Conservation (phyloP, 2,888 invertebrate genomes). For the Eupithecia subfuscata region DNA sequence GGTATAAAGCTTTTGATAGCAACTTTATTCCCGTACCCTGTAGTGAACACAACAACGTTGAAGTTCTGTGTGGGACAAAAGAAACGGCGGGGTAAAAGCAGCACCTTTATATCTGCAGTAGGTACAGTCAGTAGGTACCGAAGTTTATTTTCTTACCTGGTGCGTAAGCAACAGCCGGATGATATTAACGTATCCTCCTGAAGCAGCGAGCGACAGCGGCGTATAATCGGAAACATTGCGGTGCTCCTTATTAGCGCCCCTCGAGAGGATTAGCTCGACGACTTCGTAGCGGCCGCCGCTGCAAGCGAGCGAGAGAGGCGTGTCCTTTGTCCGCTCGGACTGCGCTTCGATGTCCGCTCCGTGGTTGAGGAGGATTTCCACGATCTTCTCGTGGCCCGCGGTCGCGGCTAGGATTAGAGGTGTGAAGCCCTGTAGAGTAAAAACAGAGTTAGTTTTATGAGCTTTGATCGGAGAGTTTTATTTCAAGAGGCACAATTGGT, state of each 20-base stretch:
- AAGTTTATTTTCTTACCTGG: conserved; percentile 78
- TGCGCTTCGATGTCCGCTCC: conserved; percentile 99
- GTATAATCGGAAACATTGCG: conserved; percentile 99
- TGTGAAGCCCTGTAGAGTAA: conserved; percentile 89
- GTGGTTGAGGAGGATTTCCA: conserved; percentile 96
- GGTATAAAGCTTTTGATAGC: no score
- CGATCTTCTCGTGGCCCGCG: conserved; percentile 92
- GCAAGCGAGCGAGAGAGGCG: conserved; percentile 98
- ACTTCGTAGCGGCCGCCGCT: conserved; percentile 98
- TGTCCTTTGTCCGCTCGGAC: conserved; percentile 99
- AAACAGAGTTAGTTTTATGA: background rate
- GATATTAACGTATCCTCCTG: conserved; percentile 99
- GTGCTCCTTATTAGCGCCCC: conserved; percentile 98
- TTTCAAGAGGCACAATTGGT: no score
- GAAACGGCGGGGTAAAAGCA: no score
- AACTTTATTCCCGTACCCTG: background rate
- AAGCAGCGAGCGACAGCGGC: conserved; percentile 98
- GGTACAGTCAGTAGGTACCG: background rate
- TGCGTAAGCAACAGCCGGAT: conserved; percentile 96
- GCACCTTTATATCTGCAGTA: background rate
- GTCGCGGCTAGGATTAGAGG: conserved; percentile 98
- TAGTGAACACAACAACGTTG: no score
- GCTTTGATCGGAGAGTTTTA: background rate
- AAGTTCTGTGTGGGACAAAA: background rate
- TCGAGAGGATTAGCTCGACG: conserved; percentile 94